Evolutionary conservation across 2,113 vertebrate species (phyloP).

Genomic region (Melanocharis versteri): DNA sequence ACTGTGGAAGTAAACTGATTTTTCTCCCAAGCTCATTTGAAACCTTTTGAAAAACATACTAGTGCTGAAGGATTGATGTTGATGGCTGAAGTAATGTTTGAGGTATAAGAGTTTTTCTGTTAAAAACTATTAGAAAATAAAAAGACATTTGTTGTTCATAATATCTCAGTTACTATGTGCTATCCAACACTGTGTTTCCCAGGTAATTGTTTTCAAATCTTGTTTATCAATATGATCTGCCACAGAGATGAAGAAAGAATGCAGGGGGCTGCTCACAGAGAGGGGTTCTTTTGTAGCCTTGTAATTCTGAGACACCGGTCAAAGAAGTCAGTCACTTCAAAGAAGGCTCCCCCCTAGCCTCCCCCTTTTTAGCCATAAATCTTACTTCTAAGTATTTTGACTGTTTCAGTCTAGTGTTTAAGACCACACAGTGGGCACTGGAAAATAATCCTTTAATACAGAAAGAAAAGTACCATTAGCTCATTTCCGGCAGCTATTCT

Average conservation of each 20-base stretch:
- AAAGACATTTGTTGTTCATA: background rate
- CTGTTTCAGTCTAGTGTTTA: conserved; percentile 49
- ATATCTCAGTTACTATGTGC: background rate
- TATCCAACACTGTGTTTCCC: background rate
- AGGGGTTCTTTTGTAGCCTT: conserved; percentile 35
- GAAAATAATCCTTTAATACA: conserved; percentile 62
- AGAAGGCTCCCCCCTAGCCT: background rate
- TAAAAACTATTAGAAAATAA: background rate
- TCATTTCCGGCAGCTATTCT: conserved; percentile 47
- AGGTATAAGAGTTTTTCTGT: background rate
- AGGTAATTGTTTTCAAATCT: conserved; percentile 5
- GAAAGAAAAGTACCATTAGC: conserved; percentile 44
- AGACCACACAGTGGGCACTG: conserved; percentile 59
- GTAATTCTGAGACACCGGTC: conserved; percentile 23
- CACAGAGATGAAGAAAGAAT: conserved; percentile 16
- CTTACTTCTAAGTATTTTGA: conserved; percentile 59
- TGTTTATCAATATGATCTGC: background rate
- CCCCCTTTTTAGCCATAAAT: conserved; percentile 32
- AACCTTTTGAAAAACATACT: background rate
- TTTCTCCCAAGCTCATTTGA: background rate
- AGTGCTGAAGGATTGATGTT: background rate
- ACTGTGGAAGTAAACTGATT: background rate
- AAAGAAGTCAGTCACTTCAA: conserved; percentile 63
- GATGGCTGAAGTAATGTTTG: background rate
- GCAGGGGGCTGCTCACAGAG: conserved; percentile 16